Percentiles rank a stretch among this genome's conserved stretches.
These are phyloP conservation scores for Chaetura pelagica DNA, from an alignment of 2,113 vertebrate genomes.

Conservation along the genomic window DNA sequence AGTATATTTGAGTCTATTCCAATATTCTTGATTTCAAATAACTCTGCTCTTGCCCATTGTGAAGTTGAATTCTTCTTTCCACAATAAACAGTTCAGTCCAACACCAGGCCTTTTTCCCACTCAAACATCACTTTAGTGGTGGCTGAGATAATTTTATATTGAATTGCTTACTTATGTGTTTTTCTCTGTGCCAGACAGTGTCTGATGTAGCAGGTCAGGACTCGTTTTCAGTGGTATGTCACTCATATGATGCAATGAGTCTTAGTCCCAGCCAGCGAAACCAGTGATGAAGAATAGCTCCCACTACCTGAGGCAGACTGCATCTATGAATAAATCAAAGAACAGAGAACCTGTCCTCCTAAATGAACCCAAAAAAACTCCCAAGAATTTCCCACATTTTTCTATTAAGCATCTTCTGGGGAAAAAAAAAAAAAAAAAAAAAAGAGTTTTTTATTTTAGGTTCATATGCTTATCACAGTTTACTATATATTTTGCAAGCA, in stretches of 20 bases:
- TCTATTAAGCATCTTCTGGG: not conserved
- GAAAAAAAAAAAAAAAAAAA: not conserved
- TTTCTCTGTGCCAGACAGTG: not conserved
- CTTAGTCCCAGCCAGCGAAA: not conserved
- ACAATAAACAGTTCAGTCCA: not conserved
- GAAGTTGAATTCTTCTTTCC: not conserved
- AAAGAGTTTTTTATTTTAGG: not conserved
- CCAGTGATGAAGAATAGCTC: not conserved
- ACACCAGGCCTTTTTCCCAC: not conserved
- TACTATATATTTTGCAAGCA: not conserved
- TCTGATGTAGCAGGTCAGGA: not conserved
- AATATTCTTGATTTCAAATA: not conserved
- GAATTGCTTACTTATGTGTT: not conserved
- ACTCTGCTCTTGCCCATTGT: not conserved
- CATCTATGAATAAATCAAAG: not conserved
- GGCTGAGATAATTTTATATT: slow-evolving; percentile 20
- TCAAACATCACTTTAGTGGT: not conserved
- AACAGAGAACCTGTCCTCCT: not conserved
- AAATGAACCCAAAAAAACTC: not conserved
- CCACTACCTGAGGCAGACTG: not conserved
- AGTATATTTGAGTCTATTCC: not conserved
- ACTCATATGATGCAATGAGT: not conserved
- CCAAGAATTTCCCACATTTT: not conserved
- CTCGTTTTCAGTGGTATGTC: not conserved
- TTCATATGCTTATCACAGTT: not conserved